These are phyloP conservation scores for Drosophila fuyamai DNA, from an alignment of 1,140 invertebrate genomes.

Conservation along the genomic window DNA sequence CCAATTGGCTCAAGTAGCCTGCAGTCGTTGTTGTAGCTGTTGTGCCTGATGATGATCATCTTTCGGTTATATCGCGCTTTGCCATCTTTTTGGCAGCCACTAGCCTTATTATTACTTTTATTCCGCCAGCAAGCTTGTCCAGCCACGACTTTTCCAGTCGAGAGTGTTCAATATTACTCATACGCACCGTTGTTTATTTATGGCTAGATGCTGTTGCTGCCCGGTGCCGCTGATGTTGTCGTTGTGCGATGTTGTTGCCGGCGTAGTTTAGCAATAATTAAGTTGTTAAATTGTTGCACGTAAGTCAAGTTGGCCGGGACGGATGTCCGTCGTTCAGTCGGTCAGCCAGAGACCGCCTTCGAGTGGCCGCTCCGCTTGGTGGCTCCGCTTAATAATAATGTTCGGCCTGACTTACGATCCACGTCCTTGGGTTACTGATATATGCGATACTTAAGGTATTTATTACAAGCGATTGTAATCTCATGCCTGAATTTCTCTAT, in stretches of 20 bases:
- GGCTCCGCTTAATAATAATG: slow-evolving; percentile 78
- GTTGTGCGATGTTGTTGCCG: slow-evolving; percentile 46
- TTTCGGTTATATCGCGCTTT: slow-evolving; percentile 64
- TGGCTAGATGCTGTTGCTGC: slow-evolving; percentile 40
- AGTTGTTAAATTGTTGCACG: slow-evolving; percentile 84
- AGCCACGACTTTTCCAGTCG: slow-evolving; percentile 50
- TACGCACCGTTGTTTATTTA: slow-evolving; percentile 81
- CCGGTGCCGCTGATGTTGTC: slow-evolving; percentile 34
- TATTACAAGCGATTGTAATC: slow-evolving; percentile 84
- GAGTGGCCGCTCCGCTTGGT: slow-evolving; percentile 43
- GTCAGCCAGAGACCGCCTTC: slow-evolving; percentile 14
- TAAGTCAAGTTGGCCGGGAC: slow-evolving; percentile 66
- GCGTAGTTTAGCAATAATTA: slow-evolving; percentile 84
- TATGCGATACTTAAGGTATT: slow-evolving; percentile 84
- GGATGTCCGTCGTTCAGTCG: slow-evolving; percentile 16
- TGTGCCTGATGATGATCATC: slow-evolving; percentile 61
- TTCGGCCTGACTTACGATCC: slow-evolving; percentile 78
- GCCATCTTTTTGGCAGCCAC: slow-evolving; percentile 74
- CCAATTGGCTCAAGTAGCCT: slow-evolving; percentile 44
- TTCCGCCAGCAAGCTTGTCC: slow-evolving; percentile 16
- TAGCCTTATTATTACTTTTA: slow-evolving; percentile 53
- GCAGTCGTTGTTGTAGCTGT: slow-evolving; percentile 22
- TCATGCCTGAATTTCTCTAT: slow-evolving; percentile 71
- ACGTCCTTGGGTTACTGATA: slow-evolving; percentile 84
- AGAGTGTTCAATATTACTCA: slow-evolving; percentile 68